phyloP scores from a whole-genome alignment of 2,797 vertebrate genomes.

The Lates japonicus region DNA sequence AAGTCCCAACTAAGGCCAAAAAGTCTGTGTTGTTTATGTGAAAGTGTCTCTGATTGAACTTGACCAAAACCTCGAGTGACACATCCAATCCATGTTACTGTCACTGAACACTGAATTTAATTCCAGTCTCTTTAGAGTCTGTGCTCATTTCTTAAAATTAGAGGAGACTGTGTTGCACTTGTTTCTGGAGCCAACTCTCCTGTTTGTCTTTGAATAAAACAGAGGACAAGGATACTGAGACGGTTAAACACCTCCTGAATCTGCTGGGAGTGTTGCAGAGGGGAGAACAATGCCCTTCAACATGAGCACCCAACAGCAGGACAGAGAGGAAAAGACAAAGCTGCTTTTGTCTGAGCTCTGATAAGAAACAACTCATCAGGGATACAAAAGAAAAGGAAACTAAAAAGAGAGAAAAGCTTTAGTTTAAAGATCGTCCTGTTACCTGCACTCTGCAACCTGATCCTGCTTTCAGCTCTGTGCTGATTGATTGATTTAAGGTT shows the following conservation, averaged over 20 bases:
- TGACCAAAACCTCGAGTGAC: neutral
- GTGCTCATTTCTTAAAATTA: neutral
- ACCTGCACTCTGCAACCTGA: neutral
- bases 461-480: neutral
- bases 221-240: neutral
- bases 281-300: conserved; percentile 18
- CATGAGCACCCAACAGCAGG: conserved; percentile 1
- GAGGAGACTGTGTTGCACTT: neutral
- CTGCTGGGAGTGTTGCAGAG: neutral
- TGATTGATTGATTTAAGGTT: neutral
- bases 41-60: neutral
- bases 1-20: neutral
- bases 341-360: conserved; percentile 2
- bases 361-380: neutral
- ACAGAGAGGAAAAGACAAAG: neutral
- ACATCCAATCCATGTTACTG: neutral
- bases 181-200: neutral
- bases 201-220: conserved; percentile 5
- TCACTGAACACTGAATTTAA: neutral
- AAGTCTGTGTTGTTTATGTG: neutral
- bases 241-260: neutral
- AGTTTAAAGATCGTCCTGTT: conserved; percentile 1
- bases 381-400: neutral
- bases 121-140: neutral
- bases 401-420: neutral